Evolutionary conservation across 2,797 vertebrate genomes (phyloP), one percentile per base, ranked within the genome.

Genomic region (Leuciscus waleckii): DNA sequence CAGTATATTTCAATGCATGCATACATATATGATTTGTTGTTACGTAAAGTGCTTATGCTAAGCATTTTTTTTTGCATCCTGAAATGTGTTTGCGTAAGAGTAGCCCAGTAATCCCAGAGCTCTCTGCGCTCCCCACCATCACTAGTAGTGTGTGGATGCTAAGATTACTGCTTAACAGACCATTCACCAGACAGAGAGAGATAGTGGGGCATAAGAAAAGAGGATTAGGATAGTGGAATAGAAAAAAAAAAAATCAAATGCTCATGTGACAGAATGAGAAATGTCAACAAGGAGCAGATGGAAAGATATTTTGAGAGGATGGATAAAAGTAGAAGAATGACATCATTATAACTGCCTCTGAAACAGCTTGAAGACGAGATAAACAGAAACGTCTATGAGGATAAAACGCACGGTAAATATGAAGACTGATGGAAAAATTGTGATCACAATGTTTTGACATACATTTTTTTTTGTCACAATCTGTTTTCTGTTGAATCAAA

Each of bases 91-190:
- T 87, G 70, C 63, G 9, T 85, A 83, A 83, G 61, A 86, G 81
- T 32, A 58, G 46, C 41, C 78, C 73, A 84, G 84, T 84, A 89
- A 87, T 89, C 86, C 86, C 76, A 79, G 51, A 80, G 43, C 54
- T 51, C 74, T 49, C 69, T 56, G 32, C 35, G 7, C 82, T 76
- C 26, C 23, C 51, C n/a, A 77, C 69, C 77, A 76, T 61, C 35
- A 54, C 51, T 56, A 21, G 78, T 71, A n/a, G 39, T 79, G 61
- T 56, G 51, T 63, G 68, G 23, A 49, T 83, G 61, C 17, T 69
- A 26, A 79, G 75, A 74, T 79, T 61, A 81, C 65, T 69, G 35
- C 32, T 58, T 26, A 56, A 74, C 21, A 37, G 58, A 7, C 23
- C 49, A 70, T 41, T 37, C 17, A 0, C 3, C 39, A 67, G 54